These are phyloP conservation scores for Girardinus metallicus DNA, from an alignment of 2,797 vertebrate species.

Conservation along the genomic window DNA sequence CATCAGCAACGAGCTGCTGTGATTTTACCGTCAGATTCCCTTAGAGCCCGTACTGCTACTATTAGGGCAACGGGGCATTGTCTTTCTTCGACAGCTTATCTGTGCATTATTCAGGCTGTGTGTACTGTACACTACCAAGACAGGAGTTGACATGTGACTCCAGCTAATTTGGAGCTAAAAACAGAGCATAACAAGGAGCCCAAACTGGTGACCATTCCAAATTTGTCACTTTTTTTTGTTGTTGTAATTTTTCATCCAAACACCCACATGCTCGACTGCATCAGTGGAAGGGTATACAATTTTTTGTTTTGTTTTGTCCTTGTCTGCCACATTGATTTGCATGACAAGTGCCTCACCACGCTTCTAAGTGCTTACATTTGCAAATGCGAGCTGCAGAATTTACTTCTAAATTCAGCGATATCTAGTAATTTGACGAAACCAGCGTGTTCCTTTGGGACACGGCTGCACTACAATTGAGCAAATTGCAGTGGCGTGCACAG, in stretches of 20 bases:
- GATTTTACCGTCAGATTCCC: slow-evolving; percentile 68
- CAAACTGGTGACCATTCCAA: slow-evolving; percentile 16
- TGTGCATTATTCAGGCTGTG: slow-evolving; percentile 23
- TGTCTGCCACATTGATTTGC: slow-evolving; percentile 22
- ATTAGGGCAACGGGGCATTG: slow-evolving; percentile 39
- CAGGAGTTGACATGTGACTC: slow-evolving; percentile 30
- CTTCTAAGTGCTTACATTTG: slow-evolving; percentile 50
- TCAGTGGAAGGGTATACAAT: neutral
- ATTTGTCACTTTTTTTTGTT: slow-evolving; percentile 19
- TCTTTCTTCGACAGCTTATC: slow-evolving; percentile 14
- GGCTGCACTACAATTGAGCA: slow-evolving; percentile 49
- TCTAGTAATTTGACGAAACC: slow-evolving; percentile 66
- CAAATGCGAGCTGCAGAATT: slow-evolving; percentile 47
- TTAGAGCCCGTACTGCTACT: slow-evolving; percentile 48
- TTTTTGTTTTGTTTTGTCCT: slow-evolving; percentile 3
- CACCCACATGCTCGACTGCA: neutral
- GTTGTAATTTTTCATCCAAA: neutral
- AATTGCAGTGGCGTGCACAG: slow-evolving; percentile 49
- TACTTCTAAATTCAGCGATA: slow-evolving; percentile 35
- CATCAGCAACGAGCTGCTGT: slow-evolving; percentile 62
- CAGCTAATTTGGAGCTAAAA: slow-evolving; percentile 50
- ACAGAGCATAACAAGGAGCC: slow-evolving; percentile 24
- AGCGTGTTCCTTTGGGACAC: slow-evolving; percentile 51
- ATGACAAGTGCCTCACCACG: slow-evolving; percentile 28
- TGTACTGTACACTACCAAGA: neutral